Evolutionary conservation across 2,888 invertebrate genomes (phyloP).

Genomic region (Tyria jacobaeae): DNA sequence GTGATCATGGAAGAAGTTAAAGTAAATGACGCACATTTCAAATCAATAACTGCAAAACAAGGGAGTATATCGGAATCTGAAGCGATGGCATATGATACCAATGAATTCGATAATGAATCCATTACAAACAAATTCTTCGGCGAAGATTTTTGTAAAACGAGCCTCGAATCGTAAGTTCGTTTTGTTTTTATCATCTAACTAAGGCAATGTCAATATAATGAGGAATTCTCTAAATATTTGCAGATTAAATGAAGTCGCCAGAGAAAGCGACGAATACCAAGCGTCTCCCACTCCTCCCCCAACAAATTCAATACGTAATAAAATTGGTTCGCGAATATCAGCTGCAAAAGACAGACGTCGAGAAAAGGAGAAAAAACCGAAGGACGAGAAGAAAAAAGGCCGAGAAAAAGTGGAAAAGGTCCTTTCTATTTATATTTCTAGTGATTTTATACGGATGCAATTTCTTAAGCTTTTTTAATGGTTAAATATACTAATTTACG

Average conservation of each 20-base stretch:
- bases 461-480: slow-evolving; percentile 48
- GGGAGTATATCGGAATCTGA: slow-evolving; percentile 56
- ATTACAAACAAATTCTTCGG: slow-evolving; percentile 53
- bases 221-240: slow-evolving; percentile 39
- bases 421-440: slow-evolving; percentile 53
- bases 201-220: slow-evolving; percentile 30
- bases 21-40: slow-evolving; percentile 51
- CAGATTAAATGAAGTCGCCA: slow-evolving; percentile 67
- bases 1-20: slow-evolving; percentile 57
- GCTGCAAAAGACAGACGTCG: slow-evolving; percentile 64
- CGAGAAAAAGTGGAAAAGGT: slow-evolving; percentile 73
- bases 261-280: slow-evolving; percentile 61
- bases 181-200: slow-evolving; percentile 16
- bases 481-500: slow-evolving; percentile 23
- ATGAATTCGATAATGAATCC: slow-evolving; percentile 48
- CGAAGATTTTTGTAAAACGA: slow-evolving; percentile 58
- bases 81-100: slow-evolving; percentile 48
- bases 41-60: slow-evolving; percentile 59
- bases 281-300: slow-evolving; percentile 55
- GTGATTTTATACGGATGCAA: slow-evolving; percentile 34
- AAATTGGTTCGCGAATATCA: slow-evolving; percentile 66
- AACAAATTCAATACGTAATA: slow-evolving; percentile 66
- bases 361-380: slow-evolving; percentile 58
- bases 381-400: slow-evolving; percentile 61
- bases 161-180: slow-evolving; percentile 76